Evolutionary conservation across 2,113 vertebrate species (phyloP), one percentile per base, ranked within the genome.

Genomic region (Pomatostomus ruficeps): DNA sequence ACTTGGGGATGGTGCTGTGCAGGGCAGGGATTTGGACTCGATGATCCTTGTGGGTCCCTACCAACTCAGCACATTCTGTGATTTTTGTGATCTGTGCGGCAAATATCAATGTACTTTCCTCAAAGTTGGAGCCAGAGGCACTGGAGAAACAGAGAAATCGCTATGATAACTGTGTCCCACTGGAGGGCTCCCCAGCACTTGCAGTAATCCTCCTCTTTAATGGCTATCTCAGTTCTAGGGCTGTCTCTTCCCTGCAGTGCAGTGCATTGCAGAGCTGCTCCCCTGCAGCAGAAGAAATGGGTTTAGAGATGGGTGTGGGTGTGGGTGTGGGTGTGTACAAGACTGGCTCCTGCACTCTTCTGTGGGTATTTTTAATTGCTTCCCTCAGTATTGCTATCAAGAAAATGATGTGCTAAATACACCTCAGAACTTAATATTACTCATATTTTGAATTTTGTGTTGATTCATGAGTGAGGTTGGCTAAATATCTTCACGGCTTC

Each of bases 121-220:
- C 10, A 7, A 29, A 58, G 3, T 0, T 45, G 71, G 46, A 91
- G 40, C 48, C 65, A 35, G 70, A 75, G 51, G 74, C 38, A 3
- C 35, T 15, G 35, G 17, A 76, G 38, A 68, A 92, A 49, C 31
- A 6, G 59, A 67, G 61, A 76, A 89, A 70, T 48, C 3, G 94
- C 87, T 82, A 7, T 95, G 59, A 73, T 49, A 67, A 31, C 85
- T 62, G 28, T 77, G 55, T 70, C 71, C 95, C 93, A 94, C 96
- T 95, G 93, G 95, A 95, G 93, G 94, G 96, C 96, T 95, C 95
- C 63, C 95, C 67, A 95, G 63, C 72, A 83, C 78, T 74, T 67
- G 72, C 74, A 79, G 63, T 67, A 61, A 90, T 71, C 55, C 58
- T 87, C 28, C 42, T 54, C 71, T 82, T 40, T 11, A 61, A 61